Conservation (phyloP, 2,113 vertebrate species). For the Psephotus haematonotus region DNA sequence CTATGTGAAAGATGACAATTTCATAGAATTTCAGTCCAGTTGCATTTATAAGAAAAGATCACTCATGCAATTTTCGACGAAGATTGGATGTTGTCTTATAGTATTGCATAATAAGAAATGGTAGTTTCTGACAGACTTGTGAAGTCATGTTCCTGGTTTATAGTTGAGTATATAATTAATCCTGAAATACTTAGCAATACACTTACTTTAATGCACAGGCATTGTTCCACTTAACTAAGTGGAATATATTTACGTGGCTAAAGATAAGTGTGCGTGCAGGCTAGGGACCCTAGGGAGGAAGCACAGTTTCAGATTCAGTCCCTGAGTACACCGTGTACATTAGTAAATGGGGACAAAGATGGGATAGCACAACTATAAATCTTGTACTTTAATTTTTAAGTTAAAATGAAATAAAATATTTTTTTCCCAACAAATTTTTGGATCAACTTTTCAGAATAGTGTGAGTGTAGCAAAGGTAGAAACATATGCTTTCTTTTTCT, state of each 20-base stretch:
- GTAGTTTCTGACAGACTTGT: slow-evolving; percentile 2
- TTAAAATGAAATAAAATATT: neutral
- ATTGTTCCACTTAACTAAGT: slow-evolving; percentile 61
- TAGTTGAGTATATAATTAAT: slow-evolving; percentile 34
- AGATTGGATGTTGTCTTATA: neutral
- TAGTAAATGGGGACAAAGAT: slow-evolving; percentile 47
- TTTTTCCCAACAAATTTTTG: neutral
- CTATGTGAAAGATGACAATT: neutral
- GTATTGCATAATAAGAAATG: neutral
- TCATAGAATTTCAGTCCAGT: neutral
- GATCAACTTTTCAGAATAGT: neutral
- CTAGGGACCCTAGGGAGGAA: slow-evolving; percentile 35
- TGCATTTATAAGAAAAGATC: neutral
- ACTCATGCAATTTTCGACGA: neutral
- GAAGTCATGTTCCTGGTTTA: neutral
- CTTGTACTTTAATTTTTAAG: neutral
- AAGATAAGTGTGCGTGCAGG: slow-evolving; percentile 35
- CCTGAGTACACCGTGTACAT: neutral
- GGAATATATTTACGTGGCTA: slow-evolving; percentile 54
- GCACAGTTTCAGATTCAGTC: slow-evolving; percentile 42
- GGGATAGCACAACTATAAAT: neutral
- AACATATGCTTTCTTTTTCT: neutral
- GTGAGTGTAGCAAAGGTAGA: neutral
- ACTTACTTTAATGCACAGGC: slow-evolving; percentile 37
- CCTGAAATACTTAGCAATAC: slow-evolving; percentile 13